Base-by-base conservation (phyloP, 2,797 vertebrate genomes). In the Pseudomugil gertrudae region DNA sequence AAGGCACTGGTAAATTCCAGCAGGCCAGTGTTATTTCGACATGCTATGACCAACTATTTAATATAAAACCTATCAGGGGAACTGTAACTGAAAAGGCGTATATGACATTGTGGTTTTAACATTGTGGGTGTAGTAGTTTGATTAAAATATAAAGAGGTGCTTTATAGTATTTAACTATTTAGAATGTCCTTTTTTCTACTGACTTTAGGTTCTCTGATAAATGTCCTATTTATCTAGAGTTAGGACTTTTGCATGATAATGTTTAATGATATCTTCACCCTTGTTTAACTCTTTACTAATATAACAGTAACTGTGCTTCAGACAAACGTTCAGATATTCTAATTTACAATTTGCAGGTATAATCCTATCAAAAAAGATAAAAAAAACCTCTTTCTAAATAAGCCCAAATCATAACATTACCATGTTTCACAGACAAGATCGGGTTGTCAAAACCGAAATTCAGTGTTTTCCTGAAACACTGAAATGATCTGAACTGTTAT, bases 21-120 rank as follows among this genome's bases (percentile, higher is more conserved):
- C 65, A 63, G 33, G 54, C 19, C 53, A 64, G 66, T 67, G 45
- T 77, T 74, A 77, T 80, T 81, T 62, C 55, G 73, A 68, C 73
- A 76, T 65, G 72, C 43, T 64, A 38, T 47, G 63, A 57, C 54
- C 60, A 59, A 65, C 48, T 57, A 72, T 85, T 81, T 69, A 75
- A 87, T 58, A 54, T 57, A 64, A 69, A 86, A 80, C 38, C 52
- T 74, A 69, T 83, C 81, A 59, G 50, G 75, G 76, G 74, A 83
- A 75, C 63, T 21, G 47, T 75, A 64, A 79, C 45, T 62, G 63
- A 40, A 69, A 64, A 71, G 58, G 81, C 8, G 52, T 79, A 69
- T 76, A 67, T 74, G 59, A 84, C 72, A 68, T 65, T 84, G 87
- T 66, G 84, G 87, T 88, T 88, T 87, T n/a, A n/a, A n/a, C n/a